Evolutionary conservation across 2,113 vertebrate species (phyloP).

Genomic region (Microtus pennsylvanicus): DNA sequence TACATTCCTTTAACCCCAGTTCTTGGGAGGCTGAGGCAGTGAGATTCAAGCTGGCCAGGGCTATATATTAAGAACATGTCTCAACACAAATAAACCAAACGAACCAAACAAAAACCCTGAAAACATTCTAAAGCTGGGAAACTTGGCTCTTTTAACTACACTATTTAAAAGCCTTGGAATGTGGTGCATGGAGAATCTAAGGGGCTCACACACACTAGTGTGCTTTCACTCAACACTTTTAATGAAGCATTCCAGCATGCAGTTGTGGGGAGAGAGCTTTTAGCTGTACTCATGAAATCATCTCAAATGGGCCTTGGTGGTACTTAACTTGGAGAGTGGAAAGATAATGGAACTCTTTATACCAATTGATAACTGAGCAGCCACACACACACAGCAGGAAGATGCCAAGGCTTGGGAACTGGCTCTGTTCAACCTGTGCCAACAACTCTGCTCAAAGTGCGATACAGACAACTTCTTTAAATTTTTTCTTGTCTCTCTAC

Average conservation of each 20-base stretch:
- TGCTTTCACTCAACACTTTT: not conserved
- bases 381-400: not conserved
- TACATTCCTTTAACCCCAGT: not conserved
- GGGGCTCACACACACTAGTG: not conserved
- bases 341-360: not conserved
- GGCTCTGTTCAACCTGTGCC: not conserved
- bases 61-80: not conserved
- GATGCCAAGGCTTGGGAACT: not conserved
- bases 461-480: not conserved
- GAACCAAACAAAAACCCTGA: not conserved
- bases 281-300: not conserved
- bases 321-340: not conserved
- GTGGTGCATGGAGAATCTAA: not conserved
- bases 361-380: not conserved
- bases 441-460: not conserved
- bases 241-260: not conserved
- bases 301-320: not conserved
- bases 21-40: not conserved
- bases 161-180: not conserved
- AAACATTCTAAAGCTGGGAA: not conserved
- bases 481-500: constrained; percentile 47
- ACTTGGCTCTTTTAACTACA: not conserved
- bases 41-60: not conserved
- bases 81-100: not conserved
- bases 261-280: not conserved